These are phyloP conservation scores for Vulpes ferrilata DNA, from an alignment of 2,113 vertebrate species.

Conservation along the genomic window DNA sequence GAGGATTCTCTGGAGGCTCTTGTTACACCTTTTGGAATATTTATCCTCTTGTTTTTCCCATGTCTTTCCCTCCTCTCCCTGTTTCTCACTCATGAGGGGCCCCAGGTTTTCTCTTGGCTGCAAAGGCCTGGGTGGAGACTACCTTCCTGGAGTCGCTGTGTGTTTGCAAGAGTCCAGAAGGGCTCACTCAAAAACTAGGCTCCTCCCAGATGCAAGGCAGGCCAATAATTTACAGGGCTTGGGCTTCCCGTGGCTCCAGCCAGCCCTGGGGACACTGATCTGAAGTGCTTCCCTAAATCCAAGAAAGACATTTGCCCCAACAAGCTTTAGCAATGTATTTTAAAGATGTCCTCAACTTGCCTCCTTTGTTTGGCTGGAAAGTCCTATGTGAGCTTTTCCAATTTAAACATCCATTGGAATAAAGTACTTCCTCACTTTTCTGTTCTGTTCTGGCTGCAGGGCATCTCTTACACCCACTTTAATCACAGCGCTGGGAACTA, in stretches of 20 bases:
- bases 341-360: conserved; percentile 12
- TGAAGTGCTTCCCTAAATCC: conserved; percentile 33
- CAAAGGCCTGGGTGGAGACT: neutral
- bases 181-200: neutral
- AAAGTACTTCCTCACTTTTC: conserved; percentile 58
- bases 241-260: neutral
- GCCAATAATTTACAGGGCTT: neutral
- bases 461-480: conserved; percentile 47
- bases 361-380: conserved; percentile 39
- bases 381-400: conserved; percentile 1
- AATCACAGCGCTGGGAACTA: conserved; percentile 54
- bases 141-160: neutral
- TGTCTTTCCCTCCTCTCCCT: neutral
- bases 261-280: neutral
- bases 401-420: conserved; percentile 58
- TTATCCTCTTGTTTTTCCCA: neutral
- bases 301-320: conserved; percentile 15
- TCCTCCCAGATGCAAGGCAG: neutral
- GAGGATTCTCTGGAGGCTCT: neutral
- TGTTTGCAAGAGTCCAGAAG: neutral
- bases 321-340: conserved; percentile 25
- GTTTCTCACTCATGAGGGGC: neutral
- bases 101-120: neutral
- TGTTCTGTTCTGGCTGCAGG: conserved; percentile 4
- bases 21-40: neutral